Percentiles rank a stretch among this genome's conserved stretches.
phyloP scores from a whole-genome alignment of 2,113 vertebrate species.

The Anolis carolinensis region DNA sequence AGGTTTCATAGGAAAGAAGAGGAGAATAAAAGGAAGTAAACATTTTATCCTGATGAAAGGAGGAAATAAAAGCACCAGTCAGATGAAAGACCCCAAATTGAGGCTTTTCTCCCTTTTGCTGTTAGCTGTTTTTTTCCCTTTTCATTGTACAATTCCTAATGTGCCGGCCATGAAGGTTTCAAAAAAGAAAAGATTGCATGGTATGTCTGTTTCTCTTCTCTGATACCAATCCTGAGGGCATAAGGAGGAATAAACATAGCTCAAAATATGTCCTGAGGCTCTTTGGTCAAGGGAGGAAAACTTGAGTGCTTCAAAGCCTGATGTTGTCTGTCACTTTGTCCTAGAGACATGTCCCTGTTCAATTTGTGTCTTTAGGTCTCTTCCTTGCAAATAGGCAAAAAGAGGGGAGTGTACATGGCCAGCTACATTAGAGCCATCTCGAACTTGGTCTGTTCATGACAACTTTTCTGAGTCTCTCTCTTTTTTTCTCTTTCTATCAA shows the following conservation, averaged over 20 bases:
- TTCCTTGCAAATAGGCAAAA: neutral
- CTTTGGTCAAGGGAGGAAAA: neutral
- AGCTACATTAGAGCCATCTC: neutral
- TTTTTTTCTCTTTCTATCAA: too few species aligned
- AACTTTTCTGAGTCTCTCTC: neutral
- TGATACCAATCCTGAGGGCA: fast-evolving
- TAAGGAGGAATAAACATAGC: neutral
- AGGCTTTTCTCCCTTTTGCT: fast-evolving
- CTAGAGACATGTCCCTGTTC: fast-evolving
- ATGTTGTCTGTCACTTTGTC: neutral
- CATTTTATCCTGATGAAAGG: neutral
- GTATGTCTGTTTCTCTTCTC: fast-evolving
- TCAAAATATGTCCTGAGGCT: fast-evolving
- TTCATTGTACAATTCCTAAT: fast-evolving
- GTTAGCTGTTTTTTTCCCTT: neutral
- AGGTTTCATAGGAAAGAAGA: fast-evolving
- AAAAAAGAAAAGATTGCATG: neutral
- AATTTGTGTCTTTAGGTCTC: fast-evolving
- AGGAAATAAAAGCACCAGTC: neutral
- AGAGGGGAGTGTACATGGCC: neutral
- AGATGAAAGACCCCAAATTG: fast-evolving
- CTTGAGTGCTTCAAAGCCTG: neutral
- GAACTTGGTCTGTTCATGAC: neutral
- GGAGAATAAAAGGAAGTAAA: neutral
- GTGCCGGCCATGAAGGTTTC: fast-evolving